phyloP scores from a whole-genome alignment of 2,113 vertebrate species.

The Cygnus buccinator region DNA sequence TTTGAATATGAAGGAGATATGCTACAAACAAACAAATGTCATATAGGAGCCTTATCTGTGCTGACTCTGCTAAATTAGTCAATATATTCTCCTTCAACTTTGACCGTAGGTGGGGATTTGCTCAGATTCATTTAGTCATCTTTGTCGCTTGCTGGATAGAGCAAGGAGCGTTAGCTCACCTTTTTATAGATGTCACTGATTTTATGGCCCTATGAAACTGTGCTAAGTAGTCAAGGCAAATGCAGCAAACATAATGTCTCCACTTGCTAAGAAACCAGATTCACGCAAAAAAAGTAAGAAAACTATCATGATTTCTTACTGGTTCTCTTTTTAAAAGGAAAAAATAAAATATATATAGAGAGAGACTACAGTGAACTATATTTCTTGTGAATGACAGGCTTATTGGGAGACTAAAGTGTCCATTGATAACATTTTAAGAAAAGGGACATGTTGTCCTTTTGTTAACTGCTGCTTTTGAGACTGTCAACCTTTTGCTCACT shows the following conservation, averaged over 20 bases:
- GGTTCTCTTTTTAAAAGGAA: background rate
- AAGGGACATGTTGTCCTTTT: background rate
- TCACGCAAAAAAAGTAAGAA: background rate
- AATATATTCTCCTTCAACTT: background rate
- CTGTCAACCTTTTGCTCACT: background rate
- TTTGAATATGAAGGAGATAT: background rate
- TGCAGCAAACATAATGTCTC: background rate
- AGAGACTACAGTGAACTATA: background rate
- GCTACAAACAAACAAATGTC: background rate
- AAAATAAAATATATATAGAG: background rate
- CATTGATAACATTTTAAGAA: background rate
- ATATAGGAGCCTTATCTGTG: background rate
- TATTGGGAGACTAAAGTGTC: background rate
- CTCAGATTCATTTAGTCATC: background rate
- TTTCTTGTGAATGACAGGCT: background rate
- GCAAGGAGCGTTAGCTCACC: background rate
- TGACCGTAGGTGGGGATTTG: background rate
- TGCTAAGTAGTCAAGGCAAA: background rate
- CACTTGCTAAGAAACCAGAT: slow-evolving; percentile 12
- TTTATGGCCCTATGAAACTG: background rate
- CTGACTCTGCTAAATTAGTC: background rate
- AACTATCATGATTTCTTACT: background rate
- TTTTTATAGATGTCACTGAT: background rate
- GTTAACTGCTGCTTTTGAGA: background rate
- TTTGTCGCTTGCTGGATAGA: background rate